Conservation (phyloP, 2,797 vertebrate genomes). For the Glossophaga mutica region DNA sequence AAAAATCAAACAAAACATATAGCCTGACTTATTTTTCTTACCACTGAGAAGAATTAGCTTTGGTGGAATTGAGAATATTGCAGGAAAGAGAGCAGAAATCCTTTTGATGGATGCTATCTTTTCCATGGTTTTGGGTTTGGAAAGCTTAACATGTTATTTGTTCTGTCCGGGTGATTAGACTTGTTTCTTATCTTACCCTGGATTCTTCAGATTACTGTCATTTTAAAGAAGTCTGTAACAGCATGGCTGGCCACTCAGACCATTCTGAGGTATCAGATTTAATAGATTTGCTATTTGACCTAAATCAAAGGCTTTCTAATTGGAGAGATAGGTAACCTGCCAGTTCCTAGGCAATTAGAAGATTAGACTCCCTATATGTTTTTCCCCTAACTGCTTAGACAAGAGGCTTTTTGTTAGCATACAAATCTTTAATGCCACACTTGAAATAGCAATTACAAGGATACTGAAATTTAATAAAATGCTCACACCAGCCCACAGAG, state of each 20-base stretch:
- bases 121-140: background rate
- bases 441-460: constrained; percentile 3
- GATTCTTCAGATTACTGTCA: constrained; percentile 24
- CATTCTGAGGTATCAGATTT: constrained; percentile 53
- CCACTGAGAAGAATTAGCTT: background rate
- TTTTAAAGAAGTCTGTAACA: constrained; percentile 33
- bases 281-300: constrained; percentile 34
- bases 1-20: constrained; percentile 15
- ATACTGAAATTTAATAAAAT: constrained; percentile 53
- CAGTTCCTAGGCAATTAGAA: constrained; percentile 55
- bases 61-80: background rate
- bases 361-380: constrained; percentile 43
- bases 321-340: constrained; percentile 32
- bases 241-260: background rate
- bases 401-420: constrained; percentile 58
- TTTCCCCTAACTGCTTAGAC: constrained; percentile 39
- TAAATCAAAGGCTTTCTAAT: constrained; percentile 48
- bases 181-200: constrained; percentile 53
- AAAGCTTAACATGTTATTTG: constrained; percentile 42
- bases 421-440: constrained; percentile 19
- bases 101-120: background rate
- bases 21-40: background rate
- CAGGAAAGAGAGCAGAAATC: background rate
- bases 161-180: background rate
- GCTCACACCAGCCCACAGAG: background rate